Evolutionary conservation across 2,113 vertebrate genomes (phyloP), one percentile per base, ranked within the genome.

Genomic region (Neopipo cinnamomea): DNA sequence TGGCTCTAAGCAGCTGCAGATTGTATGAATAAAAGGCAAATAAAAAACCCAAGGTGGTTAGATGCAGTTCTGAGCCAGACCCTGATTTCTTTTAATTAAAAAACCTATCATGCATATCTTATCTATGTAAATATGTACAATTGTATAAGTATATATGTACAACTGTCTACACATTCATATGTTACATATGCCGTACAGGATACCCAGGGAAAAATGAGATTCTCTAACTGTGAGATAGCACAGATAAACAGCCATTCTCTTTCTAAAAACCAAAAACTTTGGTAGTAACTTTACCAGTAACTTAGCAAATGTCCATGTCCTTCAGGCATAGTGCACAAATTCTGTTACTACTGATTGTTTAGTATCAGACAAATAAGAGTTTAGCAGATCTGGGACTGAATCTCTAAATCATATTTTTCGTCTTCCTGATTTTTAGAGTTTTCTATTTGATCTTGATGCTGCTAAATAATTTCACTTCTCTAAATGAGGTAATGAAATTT

Each of bases 141-240:
- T 22, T 28, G 6, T 37, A 6, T 35, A 33, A 0, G 1, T 18
- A 49, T 61, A 16, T 15, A 33, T 18, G 2, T 35, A 14, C 19
- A 5, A 21, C 19, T 25, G 4, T 50, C 7, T 58, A 18, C 15
- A 53, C 12, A 44, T 9, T 49, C 10, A 2, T 14, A 2, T 13
- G 2, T 62, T 85, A 37, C 46, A 33, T n/a, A 13, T 63, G 19
- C 20, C 50, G 66, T 27, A 78, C 2, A 11, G 42, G 47, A 28
- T 5, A 70, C 3, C 28, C 5, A 49, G 11, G 8, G 8, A 5
- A 70, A 88, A 87, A 77, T 14, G 3, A 68, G 31, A 46, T 58
- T 72, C 11, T 1, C 4, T 25, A 5, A 42, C 20, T n/a, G 16
- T 56, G 12, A 83, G 27, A 27, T 1, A 68, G 17, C 17, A 41